phyloP scores from a whole-genome alignment of 2,797 vertebrate species.

The Leptodon cayanensis region DNA sequence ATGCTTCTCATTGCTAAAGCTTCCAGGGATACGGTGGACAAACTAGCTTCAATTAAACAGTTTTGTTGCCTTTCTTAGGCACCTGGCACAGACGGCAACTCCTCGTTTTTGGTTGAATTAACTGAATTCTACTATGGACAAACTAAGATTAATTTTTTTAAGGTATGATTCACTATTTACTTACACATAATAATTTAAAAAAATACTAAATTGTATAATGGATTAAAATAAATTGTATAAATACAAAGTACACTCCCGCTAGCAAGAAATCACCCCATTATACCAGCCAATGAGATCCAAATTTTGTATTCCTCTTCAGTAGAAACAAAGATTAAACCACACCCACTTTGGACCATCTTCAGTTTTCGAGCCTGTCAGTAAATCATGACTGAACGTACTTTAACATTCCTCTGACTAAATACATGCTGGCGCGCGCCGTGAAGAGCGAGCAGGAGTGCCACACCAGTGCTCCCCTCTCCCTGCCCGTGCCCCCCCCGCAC shows the following conservation, averaged over 20 bases:
- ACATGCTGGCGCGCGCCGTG: accelerated
- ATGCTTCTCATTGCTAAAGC: not conserved
- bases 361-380: not conserved
- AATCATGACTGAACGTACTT: not conserved
- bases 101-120: accelerated
- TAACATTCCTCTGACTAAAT: not conserved
- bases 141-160: not conserved
- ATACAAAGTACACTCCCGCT: not conserved
- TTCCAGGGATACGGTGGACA: not conserved
- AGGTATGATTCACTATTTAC: not conserved
- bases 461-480: not conserved
- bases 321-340: not conserved
- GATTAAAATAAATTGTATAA: not conserved
- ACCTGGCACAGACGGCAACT: accelerated
- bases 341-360: not conserved
- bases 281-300: not conserved
- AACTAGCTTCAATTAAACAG: not conserved
- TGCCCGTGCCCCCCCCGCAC: not conserved
- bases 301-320: not conserved
- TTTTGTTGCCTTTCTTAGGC: not conserved
- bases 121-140: not conserved
- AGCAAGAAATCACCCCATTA: not conserved
- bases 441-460: not conserved
- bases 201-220: not conserved
- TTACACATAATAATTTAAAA: not conserved